Conservation (phyloP, 2,797 vertebrate genomes). For the Pogonophryne albipinna region DNA sequence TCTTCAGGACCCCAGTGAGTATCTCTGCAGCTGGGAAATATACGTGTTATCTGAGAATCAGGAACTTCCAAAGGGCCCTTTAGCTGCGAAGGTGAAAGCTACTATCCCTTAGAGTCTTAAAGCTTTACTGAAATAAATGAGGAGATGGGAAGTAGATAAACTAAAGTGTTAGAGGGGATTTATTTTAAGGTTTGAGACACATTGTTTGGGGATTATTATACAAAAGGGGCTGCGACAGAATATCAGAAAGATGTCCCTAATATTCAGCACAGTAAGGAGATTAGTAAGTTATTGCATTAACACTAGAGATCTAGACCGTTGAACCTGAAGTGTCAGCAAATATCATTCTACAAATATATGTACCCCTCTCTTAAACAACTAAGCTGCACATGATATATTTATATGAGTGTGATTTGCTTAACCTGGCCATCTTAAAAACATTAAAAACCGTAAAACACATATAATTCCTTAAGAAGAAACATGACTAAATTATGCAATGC, state of each 20-base stretch:
- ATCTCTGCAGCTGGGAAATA: conserved; percentile 5
- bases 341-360: too few species aligned
- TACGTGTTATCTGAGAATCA: not conserved
- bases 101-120: not conserved
- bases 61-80: not conserved
- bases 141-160: conserved; percentile 18
- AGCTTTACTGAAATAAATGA: conserved; percentile 14
- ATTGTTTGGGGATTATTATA: not conserved
- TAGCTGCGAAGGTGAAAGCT: conserved; percentile 6
- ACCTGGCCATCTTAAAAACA: too few species aligned
- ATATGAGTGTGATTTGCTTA: too few species aligned
- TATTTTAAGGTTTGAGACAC: conserved; percentile 1
- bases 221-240: conserved; percentile 7
- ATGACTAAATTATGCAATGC: too few species aligned
- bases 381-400: too few species aligned
- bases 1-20: conserved; percentile 96
- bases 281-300: not conserved
- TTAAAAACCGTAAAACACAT: too few species aligned
- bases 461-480: too few species aligned
- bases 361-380: too few species aligned
- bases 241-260: conserved; percentile 2
- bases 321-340: too few species aligned
- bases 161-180: not conserved
- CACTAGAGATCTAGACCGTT: too few species aligned
- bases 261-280: not conserved